phyloP scores from a whole-genome alignment of 2,888 invertebrate genomes.

The Aproaerema taeniolella region DNA sequence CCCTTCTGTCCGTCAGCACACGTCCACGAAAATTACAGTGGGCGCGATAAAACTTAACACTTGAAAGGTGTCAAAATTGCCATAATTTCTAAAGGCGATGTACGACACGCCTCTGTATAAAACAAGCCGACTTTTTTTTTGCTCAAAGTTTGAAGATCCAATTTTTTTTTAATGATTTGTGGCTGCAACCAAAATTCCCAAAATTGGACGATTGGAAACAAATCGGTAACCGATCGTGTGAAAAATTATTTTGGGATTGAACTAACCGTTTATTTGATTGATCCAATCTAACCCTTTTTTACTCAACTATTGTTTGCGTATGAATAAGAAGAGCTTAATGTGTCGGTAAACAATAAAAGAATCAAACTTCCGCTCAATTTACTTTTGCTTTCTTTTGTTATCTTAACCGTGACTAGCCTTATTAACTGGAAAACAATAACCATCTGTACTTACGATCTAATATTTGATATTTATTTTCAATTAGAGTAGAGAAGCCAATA shows the following conservation, averaged over 20 bases:
- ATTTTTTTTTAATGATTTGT: constrained; percentile 72
- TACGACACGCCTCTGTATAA: constrained; percentile 60
- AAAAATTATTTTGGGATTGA: constrained; percentile 52
- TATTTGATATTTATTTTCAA: constrained; percentile 40
- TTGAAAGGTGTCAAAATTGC: constrained; percentile 76
- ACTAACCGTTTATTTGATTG: constrained; percentile 23
- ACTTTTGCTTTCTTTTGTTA: constrained; percentile 31
- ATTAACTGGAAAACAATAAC: constrained; percentile 36
- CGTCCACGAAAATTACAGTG: constrained; percentile 64
- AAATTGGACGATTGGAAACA: constrained; percentile 69
- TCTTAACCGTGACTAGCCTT: constrained; percentile 35
- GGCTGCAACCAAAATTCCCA: constrained; percentile 60
- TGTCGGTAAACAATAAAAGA: constrained; percentile 24
- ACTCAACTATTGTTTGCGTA: too few species aligned
- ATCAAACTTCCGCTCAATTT: constrained; percentile 24
- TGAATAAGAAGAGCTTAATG: constrained; percentile 16
- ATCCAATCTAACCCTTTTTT: constrained; percentile 7
- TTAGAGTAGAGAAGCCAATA: constrained; percentile 23
- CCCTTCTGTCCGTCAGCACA: constrained; percentile 44
- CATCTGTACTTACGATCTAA: constrained; percentile 25
- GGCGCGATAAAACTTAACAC: constrained; percentile 64
- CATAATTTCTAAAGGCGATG: constrained; percentile 62
- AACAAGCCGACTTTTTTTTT: constrained; percentile 69
- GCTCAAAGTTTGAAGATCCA: constrained; percentile 49
- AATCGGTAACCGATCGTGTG: constrained; percentile 62